A percentile compares a stretch with the other conserved stretches of the same genome.
These are phyloP conservation scores for Ataeniobius toweri DNA, from an alignment of 2,797 vertebrate species.

Conservation along the genomic window DNA sequence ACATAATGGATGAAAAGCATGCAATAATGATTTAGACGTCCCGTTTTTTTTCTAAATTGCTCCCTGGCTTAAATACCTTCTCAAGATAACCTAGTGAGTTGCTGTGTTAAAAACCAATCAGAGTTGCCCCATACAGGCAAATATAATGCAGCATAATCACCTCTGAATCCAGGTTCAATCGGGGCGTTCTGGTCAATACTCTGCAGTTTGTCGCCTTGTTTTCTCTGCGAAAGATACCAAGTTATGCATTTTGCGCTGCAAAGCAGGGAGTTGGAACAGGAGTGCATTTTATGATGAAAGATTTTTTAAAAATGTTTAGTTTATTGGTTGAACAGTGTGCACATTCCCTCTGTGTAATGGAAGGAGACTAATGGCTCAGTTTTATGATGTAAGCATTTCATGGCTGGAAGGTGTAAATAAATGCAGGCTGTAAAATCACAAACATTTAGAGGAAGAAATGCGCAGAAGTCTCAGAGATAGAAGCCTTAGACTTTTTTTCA, in stretches of 20 bases:
- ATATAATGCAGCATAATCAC: constrained; percentile 48
- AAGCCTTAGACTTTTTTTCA: constrained; percentile 31
- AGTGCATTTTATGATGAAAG: constrained; percentile 43
- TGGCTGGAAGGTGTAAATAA: constrained; percentile 59
- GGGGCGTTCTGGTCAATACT: constrained; percentile 53
- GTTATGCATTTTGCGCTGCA: constrained; percentile 19
- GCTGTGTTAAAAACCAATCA: constrained; percentile 40
- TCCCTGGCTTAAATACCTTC: constrained; percentile 34
- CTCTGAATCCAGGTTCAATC: constrained; percentile 41
- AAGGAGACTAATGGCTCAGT: constrained; percentile 39
- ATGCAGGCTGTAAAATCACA: constrained; percentile 44
- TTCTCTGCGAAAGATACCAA: constrained; percentile 3
- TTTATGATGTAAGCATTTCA: constrained; percentile 66
- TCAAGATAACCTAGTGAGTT: constrained; percentile 26
- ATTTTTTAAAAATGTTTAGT: constrained; percentile 46
- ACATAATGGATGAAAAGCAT: constrained; percentile 61
- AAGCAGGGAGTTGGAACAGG: constrained; percentile 20
- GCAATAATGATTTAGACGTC: constrained; percentile 57
- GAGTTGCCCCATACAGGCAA: constrained; percentile 27
- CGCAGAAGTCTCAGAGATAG: constrained; percentile 16
- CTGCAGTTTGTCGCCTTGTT: constrained; percentile 30
- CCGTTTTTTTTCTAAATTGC: constrained; percentile 56
- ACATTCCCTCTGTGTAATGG: constrained; percentile 45
- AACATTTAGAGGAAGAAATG: constrained; percentile 18
- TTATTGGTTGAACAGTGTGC: constrained; percentile 52